Conservation (phyloP, 1,140 invertebrate species). For the Drosophila watanabei region DNA sequence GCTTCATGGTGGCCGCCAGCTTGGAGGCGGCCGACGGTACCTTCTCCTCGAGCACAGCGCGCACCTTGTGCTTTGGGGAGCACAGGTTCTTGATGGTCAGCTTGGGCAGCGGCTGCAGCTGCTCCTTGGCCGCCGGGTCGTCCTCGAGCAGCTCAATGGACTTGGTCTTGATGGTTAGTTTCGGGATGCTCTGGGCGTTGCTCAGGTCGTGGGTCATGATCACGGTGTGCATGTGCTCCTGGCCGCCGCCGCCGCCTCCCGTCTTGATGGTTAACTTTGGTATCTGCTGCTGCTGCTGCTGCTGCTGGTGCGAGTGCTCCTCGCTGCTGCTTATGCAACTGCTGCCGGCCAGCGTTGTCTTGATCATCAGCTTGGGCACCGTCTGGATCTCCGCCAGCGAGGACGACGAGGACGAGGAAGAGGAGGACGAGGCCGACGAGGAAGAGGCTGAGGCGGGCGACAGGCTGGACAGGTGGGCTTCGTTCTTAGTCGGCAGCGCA, state of each 20-base stretch:
- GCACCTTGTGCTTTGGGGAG: slow-evolving; percentile 76
- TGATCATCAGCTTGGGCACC: slow-evolving; percentile 84
- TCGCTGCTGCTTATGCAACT: slow-evolving; percentile 54
- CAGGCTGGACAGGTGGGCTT: slow-evolving; percentile 71
- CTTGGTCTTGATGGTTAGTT: slow-evolving; percentile 75
- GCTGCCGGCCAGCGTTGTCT: slow-evolving; percentile 71
- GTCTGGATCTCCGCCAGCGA: slow-evolving; percentile 48
- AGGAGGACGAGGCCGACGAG: slow-evolving; percentile 59
- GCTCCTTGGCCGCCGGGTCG: slow-evolving; percentile 21
- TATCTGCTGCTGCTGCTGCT: slow-evolving; percentile 59
- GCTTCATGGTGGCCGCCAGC: slow-evolving; percentile 20
- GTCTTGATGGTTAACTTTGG: slow-evolving; percentile 82
- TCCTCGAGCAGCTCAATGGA: slow-evolving; percentile 45
- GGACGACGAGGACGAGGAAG: slow-evolving; percentile 53
- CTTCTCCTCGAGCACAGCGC: slow-evolving; percentile 78
- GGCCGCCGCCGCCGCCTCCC: slow-evolving; percentile 16
- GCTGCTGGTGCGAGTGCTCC: slow-evolving; percentile 26
- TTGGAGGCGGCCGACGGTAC: slow-evolving; percentile 37
- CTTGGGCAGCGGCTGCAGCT: slow-evolving; percentile 70
- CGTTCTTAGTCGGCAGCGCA: slow-evolving; percentile 35
- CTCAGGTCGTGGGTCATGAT: slow-evolving; percentile 74
- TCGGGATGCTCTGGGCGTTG: slow-evolving; percentile 77
- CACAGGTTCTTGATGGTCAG: slow-evolving; percentile 81
- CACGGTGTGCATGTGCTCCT: slow-evolving; percentile 71
- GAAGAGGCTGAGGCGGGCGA: slow-evolving; percentile 72